Evolutionary conservation across 2,113 vertebrate species (phyloP).

Genomic region (Sisor rabdophorus): DNA sequence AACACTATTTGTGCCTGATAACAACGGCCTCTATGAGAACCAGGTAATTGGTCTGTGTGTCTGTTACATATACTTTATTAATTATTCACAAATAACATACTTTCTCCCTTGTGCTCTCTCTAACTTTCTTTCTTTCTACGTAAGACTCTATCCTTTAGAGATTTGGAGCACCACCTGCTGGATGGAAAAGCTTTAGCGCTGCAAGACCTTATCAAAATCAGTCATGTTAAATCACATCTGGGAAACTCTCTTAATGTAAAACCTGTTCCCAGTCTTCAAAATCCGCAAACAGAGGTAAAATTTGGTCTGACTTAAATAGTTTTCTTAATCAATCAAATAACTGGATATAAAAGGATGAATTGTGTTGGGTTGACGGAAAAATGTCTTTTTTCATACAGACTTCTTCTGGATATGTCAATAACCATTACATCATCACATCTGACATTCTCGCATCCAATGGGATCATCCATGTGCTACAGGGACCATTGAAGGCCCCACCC

Average conservation of each 20-base stretch:
- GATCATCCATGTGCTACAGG: slow-evolving; percentile 84
- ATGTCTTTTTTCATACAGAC: slow-evolving; percentile 44
- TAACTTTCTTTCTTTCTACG: background rate
- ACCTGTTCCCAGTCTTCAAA: slow-evolving; percentile 54
- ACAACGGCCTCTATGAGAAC: slow-evolving; percentile 73
- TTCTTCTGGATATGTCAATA: slow-evolving; percentile 74
- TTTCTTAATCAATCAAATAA: too few relatives aligned
- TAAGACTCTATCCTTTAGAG: slow-evolving; percentile 80
- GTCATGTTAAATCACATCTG: slow-evolving; percentile 70
- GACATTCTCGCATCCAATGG: slow-evolving; percentile 87
- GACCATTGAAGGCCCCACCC: slow-evolving; percentile 79
- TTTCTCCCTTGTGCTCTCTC: background rate
- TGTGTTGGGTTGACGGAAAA: background rate
- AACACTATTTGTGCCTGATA: slow-evolving; percentile 85
- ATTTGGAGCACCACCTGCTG: slow-evolving; percentile 84
- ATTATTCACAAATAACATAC: background rate
- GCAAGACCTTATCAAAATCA: slow-evolving; percentile 78
- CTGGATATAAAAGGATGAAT: too few relatives aligned
- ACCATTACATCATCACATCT: slow-evolving; percentile 74
- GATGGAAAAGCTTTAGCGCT: slow-evolving; percentile 66
- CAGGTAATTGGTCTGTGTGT: slow-evolving; percentile 67
- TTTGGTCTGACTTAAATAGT: background rate
- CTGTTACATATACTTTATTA: background rate
- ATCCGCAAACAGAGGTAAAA: slow-evolving; percentile 61
- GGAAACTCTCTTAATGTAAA: slow-evolving; percentile 76